These are phyloP conservation scores for Anastatus disparis DNA, from an alignment of 1,140 invertebrate species.

Conservation along the genomic window DNA sequence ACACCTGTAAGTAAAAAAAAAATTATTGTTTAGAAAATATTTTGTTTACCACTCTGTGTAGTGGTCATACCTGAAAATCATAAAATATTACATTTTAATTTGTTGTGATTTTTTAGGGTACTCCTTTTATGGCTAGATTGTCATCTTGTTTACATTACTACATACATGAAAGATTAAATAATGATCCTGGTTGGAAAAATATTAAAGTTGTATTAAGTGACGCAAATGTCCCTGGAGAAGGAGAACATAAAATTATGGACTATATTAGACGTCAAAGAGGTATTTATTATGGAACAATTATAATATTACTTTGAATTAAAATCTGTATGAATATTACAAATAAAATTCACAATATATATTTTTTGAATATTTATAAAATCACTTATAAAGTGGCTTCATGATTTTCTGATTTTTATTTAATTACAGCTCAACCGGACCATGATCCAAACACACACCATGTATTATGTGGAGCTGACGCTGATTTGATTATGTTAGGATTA, in stretches of 20 bases:
- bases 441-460: slow-evolving; percentile 98
- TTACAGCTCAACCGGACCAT: slow-evolving; percentile 90
- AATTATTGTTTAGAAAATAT: too few species aligned
- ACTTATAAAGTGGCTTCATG: too few species aligned
- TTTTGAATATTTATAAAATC: too few species aligned
- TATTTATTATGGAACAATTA: slow-evolving; percentile 47
- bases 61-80: not conserved
- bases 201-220: slow-evolving; percentile 98
- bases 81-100: not conserved
- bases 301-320: slow-evolving; percentile 7
- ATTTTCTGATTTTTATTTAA: not conserved
- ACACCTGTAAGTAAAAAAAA: slow-evolving; percentile 77
- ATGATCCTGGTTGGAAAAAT: slow-evolving; percentile 93
- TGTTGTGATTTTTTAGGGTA: slow-evolving; percentile 75
- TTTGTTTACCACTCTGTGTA: too few species aligned
- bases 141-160: slow-evolving; percentile 96
- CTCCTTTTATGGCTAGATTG: slow-evolving; percentile 96
- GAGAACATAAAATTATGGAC: slow-evolving; percentile 99
- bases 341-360: not conserved
- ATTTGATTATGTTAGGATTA: slow-evolving; percentile 98
- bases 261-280: slow-evolving; percentile 95
- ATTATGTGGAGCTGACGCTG: slow-evolving; percentile 97
- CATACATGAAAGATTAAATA: slow-evolving; percentile 93
- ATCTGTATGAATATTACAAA: not conserved
- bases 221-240: slow-evolving; percentile 98